Base-by-base conservation (phyloP, 2,888 invertebrate species). In the Drosophila anceps region DNA sequence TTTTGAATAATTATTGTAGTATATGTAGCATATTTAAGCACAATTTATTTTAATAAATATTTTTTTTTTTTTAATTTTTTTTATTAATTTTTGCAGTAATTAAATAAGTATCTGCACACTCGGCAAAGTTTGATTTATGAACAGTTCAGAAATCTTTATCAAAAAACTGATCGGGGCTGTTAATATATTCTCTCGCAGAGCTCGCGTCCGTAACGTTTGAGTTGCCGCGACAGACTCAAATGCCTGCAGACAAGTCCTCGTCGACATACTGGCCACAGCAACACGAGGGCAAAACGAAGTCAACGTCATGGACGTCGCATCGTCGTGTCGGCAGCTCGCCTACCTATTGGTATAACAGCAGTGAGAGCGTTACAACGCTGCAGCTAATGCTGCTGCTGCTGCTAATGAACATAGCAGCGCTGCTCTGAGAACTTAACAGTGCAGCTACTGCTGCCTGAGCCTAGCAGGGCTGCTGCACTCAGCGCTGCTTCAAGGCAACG, bases 211-310 rank as follows among this genome's bases (percentile, higher is more conserved):
- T 69, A 72, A 69, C 65, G 73, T 74, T 76, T 78, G 74, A 79
- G 86, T 76, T 70, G 55, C 73, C 90, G 85, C 74, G 73, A 76
- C 78, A 76, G 76, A 88, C 90, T 85, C 54, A 72, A 79, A 65
- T 60, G 59, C 44, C 54, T 39, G 31, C 63, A 55, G 44, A 35
- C n/a, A 35, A 20, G 18, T 51, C 61, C 62, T 59, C 62, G 24
- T 61, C n/a, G 57, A 55, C 63, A 37, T 41, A 64, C 41, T 57
- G 69, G 43, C 57, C 33, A 55, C 62, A 33, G 50, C 53, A 1
- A 1, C 15, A 53, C 76, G 77, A 73, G 9, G 59, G 61, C 46
- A 1, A 24, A 62, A 55, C 80, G 76, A 63, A 29, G 29, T 7
- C 29, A 18, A 35, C 18, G 31, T 24, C 39, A 12, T 27, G 15